Conservation (phyloP, 2,888 invertebrate species). For the Himalopsyche tibetana region DNA sequence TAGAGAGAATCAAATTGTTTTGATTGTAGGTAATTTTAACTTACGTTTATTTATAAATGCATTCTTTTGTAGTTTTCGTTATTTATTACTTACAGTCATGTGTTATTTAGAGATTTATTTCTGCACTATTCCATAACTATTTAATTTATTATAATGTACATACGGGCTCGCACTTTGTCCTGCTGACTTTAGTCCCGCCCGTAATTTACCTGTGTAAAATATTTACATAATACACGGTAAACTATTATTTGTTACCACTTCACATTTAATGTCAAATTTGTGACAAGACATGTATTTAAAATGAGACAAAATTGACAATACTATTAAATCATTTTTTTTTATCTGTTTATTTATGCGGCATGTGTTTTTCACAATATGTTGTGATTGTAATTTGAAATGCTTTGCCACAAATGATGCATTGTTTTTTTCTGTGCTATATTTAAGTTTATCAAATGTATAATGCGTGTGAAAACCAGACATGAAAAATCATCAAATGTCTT, state of each 20-base stretch:
- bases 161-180: neutral
- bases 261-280: neutral
- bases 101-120: too few relatives aligned
- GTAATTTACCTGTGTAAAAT: neutral
- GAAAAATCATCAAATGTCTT: neutral
- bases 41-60: too few relatives aligned
- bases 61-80: too few relatives aligned
- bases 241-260: too few relatives aligned
- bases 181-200: neutral
- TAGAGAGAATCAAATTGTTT: too few relatives aligned
- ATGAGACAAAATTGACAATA: neutral
- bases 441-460: neutral
- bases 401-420: conserved; percentile 5
- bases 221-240: neutral
- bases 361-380: conserved; percentile 2
- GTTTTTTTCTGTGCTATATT: conserved; percentile 3
- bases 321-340: too few relatives aligned
- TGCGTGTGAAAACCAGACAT: neutral
- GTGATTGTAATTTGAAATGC: conserved; percentile 1
- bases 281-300: neutral
- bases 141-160: too few relatives aligned
- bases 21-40: too few relatives aligned
- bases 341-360: too few relatives aligned
- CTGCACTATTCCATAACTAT: too few relatives aligned
- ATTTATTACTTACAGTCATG: too few relatives aligned